These are phyloP conservation scores for Hydra vulgaris DNA, from an alignment of 30 jellyfish, hydroid and myxozoan genomes.

Conservation along the genomic window DNA sequence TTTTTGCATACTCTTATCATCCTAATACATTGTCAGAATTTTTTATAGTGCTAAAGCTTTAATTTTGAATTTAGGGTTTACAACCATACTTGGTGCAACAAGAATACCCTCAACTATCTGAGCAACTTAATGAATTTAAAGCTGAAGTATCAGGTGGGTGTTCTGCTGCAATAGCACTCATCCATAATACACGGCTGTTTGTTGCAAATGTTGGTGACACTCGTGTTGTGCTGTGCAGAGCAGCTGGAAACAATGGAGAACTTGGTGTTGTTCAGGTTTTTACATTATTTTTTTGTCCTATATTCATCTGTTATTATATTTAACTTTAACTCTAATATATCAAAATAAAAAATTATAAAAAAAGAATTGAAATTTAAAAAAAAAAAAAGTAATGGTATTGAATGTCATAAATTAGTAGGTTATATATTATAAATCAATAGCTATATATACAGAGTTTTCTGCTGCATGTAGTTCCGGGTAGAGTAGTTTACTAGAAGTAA, in stretches of 20 bases:
- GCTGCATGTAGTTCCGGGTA: no score
- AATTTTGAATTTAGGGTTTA: neutral
- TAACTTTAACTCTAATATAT: no score
- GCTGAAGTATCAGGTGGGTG: slow-evolving; percentile 77
- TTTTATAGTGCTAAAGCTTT: neutral
- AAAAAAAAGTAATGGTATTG: no score
- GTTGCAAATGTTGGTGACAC: slow-evolving; percentile 87
- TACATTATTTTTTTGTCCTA: neutral
- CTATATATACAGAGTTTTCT: no score
- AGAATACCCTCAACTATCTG: slow-evolving; percentile 62
- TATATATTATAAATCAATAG: no score
- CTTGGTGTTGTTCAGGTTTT: slow-evolving; percentile 64
- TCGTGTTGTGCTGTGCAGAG: slow-evolving; percentile 68
- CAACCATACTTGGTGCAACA: neutral
- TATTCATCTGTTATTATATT: neutral
- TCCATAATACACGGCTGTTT: slow-evolving; percentile 38
- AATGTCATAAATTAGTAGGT: no score
- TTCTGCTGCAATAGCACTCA: slow-evolving; percentile 60
- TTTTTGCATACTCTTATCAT: no score
- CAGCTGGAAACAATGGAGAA: slow-evolving; percentile 37
- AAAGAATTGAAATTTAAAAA: no score
- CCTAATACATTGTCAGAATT: no score
- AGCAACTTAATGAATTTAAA: slow-evolving; percentile 61
- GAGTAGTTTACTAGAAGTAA: no score
- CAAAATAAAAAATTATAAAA: no score